These are phyloP conservation scores for Lophura nycthemera DNA, from an alignment of 2,113 vertebrate genomes.

Conservation along the genomic window DNA sequence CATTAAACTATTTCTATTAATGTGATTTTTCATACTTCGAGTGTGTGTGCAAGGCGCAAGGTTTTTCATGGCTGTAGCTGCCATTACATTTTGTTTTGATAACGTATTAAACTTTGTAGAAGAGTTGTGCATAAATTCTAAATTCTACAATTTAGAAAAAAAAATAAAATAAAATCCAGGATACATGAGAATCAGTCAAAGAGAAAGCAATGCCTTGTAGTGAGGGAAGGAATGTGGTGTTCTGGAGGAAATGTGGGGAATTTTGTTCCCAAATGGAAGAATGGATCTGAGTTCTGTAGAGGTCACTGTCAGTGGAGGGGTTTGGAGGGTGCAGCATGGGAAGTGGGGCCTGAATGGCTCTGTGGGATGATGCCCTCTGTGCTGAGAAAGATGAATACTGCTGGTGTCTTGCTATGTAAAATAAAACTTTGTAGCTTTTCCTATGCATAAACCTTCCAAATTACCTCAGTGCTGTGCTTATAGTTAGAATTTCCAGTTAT, in stretches of 20 bases:
- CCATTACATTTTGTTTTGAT: not conserved
- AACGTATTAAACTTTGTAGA: not conserved
- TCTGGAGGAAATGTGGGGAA: not conserved
- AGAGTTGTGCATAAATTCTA: not conserved
- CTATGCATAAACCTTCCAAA: not conserved
- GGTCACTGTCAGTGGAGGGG: not conserved
- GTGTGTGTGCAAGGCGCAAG: not conserved
- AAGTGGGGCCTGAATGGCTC: not conserved
- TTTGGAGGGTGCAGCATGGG: fast-evolving
- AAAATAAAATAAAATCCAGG: not conserved
- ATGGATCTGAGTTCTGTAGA: not conserved
- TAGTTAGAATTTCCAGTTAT: not conserved
- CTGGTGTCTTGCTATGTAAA: not conserved
- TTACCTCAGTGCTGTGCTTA: not conserved
- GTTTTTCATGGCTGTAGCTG: not conserved
- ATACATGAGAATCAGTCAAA: not conserved
- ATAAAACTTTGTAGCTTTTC: not conserved
- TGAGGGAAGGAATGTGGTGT: not conserved
- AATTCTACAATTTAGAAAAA: not conserved
- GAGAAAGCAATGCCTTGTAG: not conserved
- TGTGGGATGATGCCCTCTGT: not conserved
- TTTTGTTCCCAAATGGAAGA: not conserved
- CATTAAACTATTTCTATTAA: not conserved
- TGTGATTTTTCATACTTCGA: not conserved
- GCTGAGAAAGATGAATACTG: fast-evolving